Base-by-base conservation (phyloP, 2,888 invertebrate species). In the Melanotus villosus region DNA sequence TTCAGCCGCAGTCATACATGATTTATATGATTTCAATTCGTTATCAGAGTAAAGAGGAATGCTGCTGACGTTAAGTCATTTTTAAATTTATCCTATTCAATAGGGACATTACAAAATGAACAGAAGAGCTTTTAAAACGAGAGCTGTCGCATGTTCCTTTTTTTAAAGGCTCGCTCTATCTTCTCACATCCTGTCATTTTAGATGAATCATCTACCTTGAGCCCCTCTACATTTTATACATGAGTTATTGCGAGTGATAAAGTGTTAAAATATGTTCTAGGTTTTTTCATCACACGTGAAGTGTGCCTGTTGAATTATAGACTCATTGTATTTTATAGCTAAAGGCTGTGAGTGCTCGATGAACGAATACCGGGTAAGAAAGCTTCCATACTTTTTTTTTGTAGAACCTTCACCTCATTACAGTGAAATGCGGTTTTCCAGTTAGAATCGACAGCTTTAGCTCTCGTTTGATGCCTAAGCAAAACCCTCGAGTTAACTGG, bases 221-320 rank as follows among this genome's bases (percentile, higher is more conserved):
- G 26, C 47, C 47, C 47, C 23, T 47, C 47, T 23, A 47, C 52
- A 34, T 52, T 52, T 52, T 52, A 52, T 52, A 52, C 52, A 32
- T 52, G 52, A 52, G 52, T 52, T 52, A 52, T 52, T 52, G 52
- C 32, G 10, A 34, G 52, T 38, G 56, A 57, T 57, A 57, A 52
- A 52, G 56, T 57, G 56, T 57, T 57, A 57, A 38, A 57, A 38
- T 34, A 34, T 57, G 56, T 38, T 38, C 36, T 21, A 38, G 38
- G 56, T 38, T 38, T 38, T 57, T 57, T 57, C 38, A 21, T 57
- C 36, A 34, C 30, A 30, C 10, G 18, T 23, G 52, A 32, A 52
- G 52, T 34, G 21, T n/a, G 36, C 56, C 56, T 57, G 36, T 57
- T 57, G 56, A 57, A 57, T 57, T 57, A 36, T 38, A 36, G 56